Conservation (phyloP, 2,888 invertebrate species). For the Chymomyza amoena region DNA sequence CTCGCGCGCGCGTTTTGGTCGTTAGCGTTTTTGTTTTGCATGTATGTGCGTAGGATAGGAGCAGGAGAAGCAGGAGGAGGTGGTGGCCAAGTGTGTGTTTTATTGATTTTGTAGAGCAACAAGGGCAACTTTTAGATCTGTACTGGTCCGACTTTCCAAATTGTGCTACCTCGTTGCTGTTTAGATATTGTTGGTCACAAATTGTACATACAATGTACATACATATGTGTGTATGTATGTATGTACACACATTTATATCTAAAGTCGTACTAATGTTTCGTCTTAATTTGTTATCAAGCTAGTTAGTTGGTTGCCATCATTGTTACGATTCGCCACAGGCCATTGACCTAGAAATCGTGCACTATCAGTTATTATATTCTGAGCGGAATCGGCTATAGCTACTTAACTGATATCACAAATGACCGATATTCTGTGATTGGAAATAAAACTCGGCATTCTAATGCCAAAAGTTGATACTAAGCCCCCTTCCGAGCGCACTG, state of each 20-base stretch:
- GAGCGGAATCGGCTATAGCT: too few species aligned
- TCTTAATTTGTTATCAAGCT: too few species aligned
- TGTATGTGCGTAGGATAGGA: not conserved
- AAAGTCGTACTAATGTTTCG: too few species aligned
- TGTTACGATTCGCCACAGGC: not conserved
- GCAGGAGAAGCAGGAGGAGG: not conserved
- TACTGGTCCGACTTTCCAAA: not conserved
- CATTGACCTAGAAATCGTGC: not conserved
- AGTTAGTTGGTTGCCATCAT: not conserved
- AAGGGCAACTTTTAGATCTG: constrained; percentile 19
- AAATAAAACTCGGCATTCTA: too few species aligned
- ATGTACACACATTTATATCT: too few species aligned
- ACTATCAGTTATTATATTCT: not conserved
- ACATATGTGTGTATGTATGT: too few species aligned
- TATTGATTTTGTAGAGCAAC: constrained; percentile 61
- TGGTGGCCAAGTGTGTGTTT: constrained; percentile 39
- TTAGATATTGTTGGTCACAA: too few species aligned
- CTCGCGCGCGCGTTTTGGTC: not conserved
- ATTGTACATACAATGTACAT: too few species aligned
- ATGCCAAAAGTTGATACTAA: too few species aligned
- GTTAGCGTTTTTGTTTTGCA: not conserved
- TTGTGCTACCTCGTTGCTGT: too few species aligned
- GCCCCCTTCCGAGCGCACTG: too few species aligned
- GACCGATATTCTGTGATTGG: not conserved
- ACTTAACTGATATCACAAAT: not conserved